Evolutionary conservation across 2,888 invertebrate species (phyloP), one percentile per base, ranked within the genome.

Genomic region (Alloscopus bannaensis): DNA sequence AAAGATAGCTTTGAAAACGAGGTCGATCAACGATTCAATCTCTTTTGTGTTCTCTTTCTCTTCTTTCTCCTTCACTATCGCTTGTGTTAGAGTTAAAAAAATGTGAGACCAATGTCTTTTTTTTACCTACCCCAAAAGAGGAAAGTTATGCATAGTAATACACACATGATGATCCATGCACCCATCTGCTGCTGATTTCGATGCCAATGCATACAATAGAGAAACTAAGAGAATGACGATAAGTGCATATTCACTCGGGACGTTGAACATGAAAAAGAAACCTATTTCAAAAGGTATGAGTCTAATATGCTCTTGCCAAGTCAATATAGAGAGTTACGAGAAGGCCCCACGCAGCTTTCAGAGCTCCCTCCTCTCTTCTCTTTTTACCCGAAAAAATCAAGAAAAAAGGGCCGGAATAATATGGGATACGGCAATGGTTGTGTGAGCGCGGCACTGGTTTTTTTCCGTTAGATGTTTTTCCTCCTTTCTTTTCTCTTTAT

Each of bases 11-110:
- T 69, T 69, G 64, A 64, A 77, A 77, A 69, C 69, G 76, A 77
- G 78, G 78, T 78, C 78, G 78, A 78, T 78, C 78, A 78, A 71
- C 70, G 78, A 70, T 78, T 78, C 70, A 71, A 71, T 71, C 65
- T 68, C 66, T 65, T 70, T 71, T 71, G 36, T 68, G 18, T 40
- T 47, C 52, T 45, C 4, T 59, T 52, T 50, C n/a, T n/a, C n/a
- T n/a, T n/a, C n/a, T n/a, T n/a, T n/a, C n/a, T n/a, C n/a, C n/a
- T n/a, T n/a, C n/a, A n/a, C n/a, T n/a, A n/a, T n/a, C n/a, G n/a
- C 50, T 55, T 16, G 52, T 55, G 62, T 55, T 36, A 31, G 52
- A 62, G 50, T 45, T 29, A 47, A 47, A 22, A 36, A 22, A 20
- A 62, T 16, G 59, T 20, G 24, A 13, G 59, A 24, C n/a, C n/a